Evolutionary conservation across 35 echinoderm and acorn worm genomes (phyloP), one percentile per base, ranked within the genome.

Genomic region (Apostichopus californicus): DNA sequence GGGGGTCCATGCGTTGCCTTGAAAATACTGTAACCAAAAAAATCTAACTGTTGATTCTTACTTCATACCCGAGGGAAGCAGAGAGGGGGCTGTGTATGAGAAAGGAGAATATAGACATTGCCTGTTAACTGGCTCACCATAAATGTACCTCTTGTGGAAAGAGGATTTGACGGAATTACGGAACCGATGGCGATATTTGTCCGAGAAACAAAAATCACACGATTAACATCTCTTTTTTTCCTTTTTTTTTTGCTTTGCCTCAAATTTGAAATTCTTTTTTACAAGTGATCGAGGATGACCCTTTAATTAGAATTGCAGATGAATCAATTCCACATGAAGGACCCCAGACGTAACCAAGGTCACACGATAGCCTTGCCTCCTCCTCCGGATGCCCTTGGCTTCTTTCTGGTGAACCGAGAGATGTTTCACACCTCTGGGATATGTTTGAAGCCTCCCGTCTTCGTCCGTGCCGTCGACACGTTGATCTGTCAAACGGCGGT

Each of bases 401-500:
- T 68, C 18, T 18, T 14, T 11, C 64, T 68, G 8, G 9, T 68
- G 64, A 68, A 68, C 64, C 64, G 64, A 11, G 64, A 68, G 64
- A 68, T 68, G 64, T 80, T 80, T 80, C 78, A 80, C 78, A 80
- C 78, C 78, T 80, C 12, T 14, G 34, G 24, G 53, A 25, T 12
- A 46, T 80, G 78, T 80, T 54, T 25, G 53, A 55, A 14, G 34
- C 20, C 24, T 46, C 6, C 12, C 34, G 78, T 21, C 34, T 46
- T 46, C 34, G 34, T 46, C 78, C n/a, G 34, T 34, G 53, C 22
- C 25, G 26, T 80, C 78, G 4, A 80, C 78, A 12, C 10, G 53
- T 80, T 80, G 78, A 80, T 80, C 78, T 54, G 53, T 80, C 78
- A 80, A 21, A 21, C 18, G 34, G 13, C 34, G 78, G 78, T 80